phyloP scores from a whole-genome alignment of 2,888 invertebrate species.

The Eristalis tenax region DNA sequence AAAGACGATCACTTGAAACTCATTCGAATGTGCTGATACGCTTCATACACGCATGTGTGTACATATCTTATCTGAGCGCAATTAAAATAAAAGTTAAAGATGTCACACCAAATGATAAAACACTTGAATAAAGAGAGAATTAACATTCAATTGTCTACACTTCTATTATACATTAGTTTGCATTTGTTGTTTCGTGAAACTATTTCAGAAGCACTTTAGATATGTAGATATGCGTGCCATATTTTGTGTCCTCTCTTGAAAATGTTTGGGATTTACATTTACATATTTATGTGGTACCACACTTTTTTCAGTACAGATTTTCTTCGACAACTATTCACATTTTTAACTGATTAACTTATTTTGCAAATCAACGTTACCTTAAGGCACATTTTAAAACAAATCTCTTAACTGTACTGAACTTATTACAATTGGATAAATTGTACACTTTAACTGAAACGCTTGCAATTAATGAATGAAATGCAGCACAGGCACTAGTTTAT shows the following conservation, averaged over 20 bases:
- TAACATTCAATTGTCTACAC: background rate
- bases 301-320: too few species aligned
- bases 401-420: background rate
- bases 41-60: too few species aligned
- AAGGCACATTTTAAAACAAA: background rate
- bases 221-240: background rate
- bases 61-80: too few species aligned
- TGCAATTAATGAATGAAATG: slow-evolving; percentile 14
- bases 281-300: too few species aligned
- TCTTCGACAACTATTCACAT: too few species aligned
- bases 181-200: background rate
- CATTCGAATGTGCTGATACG: too few species aligned
- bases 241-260: background rate
- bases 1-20: too few species aligned
- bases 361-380: background rate
- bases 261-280: background rate
- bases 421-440: background rate
- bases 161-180: background rate
- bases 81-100: too few species aligned
- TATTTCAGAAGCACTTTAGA: background rate
- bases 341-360: too few species aligned
- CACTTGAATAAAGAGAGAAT: background rate
- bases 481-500: slow-evolving; percentile 3
- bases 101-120: background rate
- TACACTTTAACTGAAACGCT: slow-evolving; percentile 6